These are phyloP conservation scores for Abramis brama DNA, from an alignment of 2,113 vertebrate species.

Conservation along the genomic window DNA sequence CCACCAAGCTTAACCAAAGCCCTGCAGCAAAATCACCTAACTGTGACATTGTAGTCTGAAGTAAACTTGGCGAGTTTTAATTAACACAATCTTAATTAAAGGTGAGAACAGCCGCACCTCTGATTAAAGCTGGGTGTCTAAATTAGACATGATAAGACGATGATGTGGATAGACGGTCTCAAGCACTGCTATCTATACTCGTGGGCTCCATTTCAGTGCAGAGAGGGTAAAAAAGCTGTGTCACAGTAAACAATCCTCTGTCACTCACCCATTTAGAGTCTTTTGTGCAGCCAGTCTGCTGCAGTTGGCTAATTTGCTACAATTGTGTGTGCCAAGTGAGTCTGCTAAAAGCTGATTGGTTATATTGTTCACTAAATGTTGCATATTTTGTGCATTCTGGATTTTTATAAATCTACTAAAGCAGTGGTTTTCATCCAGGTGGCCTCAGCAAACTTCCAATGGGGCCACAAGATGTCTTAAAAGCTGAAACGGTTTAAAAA, in stretches of 20 bases:
- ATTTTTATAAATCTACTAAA: not conserved
- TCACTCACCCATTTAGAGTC: constrained; percentile 56
- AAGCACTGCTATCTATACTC: not conserved
- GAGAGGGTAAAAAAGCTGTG: constrained; percentile 56
- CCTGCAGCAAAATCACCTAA: constrained; percentile 54
- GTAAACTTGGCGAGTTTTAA: constrained; percentile 26
- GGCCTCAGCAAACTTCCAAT: not conserved
- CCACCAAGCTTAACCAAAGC: not conserved
- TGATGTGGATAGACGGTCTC: not conserved
- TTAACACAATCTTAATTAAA: constrained; percentile 33
- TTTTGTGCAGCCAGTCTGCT: constrained; percentile 40
- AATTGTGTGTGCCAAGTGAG: not conserved
- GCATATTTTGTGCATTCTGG: not conserved
- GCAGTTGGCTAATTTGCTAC: constrained; percentile 39
- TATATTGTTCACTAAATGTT: not conserved
- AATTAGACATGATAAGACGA: constrained; percentile 20
- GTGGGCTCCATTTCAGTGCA: constrained; percentile 8
- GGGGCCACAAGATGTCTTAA: not conserved
- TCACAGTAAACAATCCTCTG: constrained; percentile 55
- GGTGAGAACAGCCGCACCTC: constrained; percentile 45
- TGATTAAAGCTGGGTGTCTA: constrained; percentile 33
- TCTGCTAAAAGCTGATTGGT: not conserved
- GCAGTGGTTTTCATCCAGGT: not conserved
- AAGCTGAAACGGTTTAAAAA: not conserved
- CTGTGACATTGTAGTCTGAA: constrained; percentile 42